phyloP scores from a whole-genome alignment of 2,113 vertebrate genomes.

The Gallinago jamesoni region DNA sequence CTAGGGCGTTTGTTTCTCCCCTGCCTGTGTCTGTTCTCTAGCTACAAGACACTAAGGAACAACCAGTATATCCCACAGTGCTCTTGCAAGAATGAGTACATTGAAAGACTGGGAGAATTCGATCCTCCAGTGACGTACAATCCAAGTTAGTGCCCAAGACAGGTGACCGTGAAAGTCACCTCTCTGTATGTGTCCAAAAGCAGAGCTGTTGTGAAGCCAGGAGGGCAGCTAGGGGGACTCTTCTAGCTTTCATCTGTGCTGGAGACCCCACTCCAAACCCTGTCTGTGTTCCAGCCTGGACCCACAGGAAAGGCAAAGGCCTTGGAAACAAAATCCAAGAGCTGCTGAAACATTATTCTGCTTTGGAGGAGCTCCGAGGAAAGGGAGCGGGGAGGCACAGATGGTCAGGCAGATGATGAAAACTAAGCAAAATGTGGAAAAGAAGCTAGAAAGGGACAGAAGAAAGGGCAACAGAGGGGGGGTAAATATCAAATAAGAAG shows the following conservation, averaged over 20 bases:
- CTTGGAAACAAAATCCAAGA: not conserved
- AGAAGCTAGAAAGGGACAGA: not conserved
- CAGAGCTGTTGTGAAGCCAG: not conserved
- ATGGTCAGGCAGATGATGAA: slow-evolving; percentile 9
- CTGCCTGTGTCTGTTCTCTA: not conserved
- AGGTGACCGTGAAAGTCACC: not conserved
- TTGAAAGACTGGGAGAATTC: not conserved
- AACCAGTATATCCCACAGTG: not conserved
- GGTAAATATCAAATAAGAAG: not conserved
- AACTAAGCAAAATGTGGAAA: not conserved
- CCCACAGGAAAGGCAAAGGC: not conserved
- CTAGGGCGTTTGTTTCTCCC: not conserved
- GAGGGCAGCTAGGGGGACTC: not conserved
- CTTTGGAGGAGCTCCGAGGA: not conserved
- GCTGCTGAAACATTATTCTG: not conserved
- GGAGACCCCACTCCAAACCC: not conserved
- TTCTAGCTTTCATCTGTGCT: not conserved
- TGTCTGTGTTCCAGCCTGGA: not conserved
- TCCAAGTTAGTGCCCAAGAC: not conserved
- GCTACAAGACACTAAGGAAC: not conserved
- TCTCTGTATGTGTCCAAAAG: not conserved
- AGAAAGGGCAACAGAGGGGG: not conserved
- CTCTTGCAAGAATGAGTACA: not conserved
- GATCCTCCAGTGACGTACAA: not conserved
- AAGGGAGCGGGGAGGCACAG: not conserved